phyloP scores from a whole-genome alignment of 2,113 vertebrate genomes.

The Leptodactylus fuscus region DNA sequence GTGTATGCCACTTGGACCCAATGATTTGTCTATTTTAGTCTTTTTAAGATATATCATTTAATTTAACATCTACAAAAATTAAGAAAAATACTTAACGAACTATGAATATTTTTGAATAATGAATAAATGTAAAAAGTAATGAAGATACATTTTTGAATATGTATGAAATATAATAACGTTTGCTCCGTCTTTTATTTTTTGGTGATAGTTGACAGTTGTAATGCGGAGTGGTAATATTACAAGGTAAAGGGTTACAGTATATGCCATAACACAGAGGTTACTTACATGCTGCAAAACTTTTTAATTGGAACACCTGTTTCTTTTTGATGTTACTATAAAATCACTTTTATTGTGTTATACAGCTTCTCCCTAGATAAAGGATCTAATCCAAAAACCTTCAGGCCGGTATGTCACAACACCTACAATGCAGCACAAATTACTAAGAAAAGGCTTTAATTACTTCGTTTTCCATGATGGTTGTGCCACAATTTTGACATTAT shows the following conservation, averaged over 20 bases:
- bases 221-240: not conserved
- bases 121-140: no score
- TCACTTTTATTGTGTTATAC: not conserved
- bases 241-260: not conserved
- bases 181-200: no score
- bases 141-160: no score
- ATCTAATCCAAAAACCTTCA: conserved; percentile 1
- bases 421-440: not conserved
- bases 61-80: no score
- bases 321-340: conserved; percentile 11
- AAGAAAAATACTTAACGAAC: no score
- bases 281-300: not conserved
- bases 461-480: not conserved
- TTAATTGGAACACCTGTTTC: conserved; percentile 40
- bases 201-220: not conserved
- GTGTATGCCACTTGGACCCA: no score
- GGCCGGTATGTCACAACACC: not conserved
- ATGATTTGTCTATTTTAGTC: no score
- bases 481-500: not conserved
- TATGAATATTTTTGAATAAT: no score
- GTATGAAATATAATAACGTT: no score
- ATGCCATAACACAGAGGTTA: not conserved
- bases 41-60: no score
- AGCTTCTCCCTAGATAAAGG: not conserved
- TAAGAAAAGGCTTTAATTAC: conserved; percentile 3